Evolutionary conservation across 2,888 invertebrate species (phyloP).

Genomic region (Scrobipalpa costella): DNA sequence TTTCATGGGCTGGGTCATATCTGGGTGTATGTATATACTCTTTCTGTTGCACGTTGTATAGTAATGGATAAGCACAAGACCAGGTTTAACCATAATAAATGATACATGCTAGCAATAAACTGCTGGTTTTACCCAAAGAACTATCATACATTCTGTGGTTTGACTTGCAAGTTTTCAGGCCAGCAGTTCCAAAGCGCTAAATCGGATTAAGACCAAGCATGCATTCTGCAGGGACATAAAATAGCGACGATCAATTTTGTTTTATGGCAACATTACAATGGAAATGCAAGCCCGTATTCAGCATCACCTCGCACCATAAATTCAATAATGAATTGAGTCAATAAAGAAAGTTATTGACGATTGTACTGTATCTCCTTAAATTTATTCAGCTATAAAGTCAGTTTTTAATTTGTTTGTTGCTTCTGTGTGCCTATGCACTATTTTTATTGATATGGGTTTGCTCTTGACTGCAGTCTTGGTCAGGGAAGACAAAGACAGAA

Average conservation of each 20-base stretch:
- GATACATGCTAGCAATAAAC: no score
- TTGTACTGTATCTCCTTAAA: background rate
- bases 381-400: background rate
- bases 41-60: no score
- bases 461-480: no score
- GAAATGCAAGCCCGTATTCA: conserved; percentile 2
- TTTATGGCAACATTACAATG: conserved; percentile 9
- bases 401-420: no score
- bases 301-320: conserved; percentile 11
- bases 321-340: background rate
- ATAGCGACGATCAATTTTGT: background rate
- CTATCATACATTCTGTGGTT: background rate
- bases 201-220: background rate
- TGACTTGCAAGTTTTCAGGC: background rate
- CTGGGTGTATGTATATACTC: no score
- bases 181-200: background rate
- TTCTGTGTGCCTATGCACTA: no score
- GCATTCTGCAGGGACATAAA: conserved; percentile 6
- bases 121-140: no score
- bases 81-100: no score
- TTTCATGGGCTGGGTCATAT: no score
- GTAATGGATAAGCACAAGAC: no score
- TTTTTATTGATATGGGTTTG: no score
- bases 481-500: no score
- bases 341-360: conserved; percentile 9